Evolutionary conservation across 2,797 vertebrate genomes (phyloP).

Genomic region (Odontamblyopus rebecca): DNA sequence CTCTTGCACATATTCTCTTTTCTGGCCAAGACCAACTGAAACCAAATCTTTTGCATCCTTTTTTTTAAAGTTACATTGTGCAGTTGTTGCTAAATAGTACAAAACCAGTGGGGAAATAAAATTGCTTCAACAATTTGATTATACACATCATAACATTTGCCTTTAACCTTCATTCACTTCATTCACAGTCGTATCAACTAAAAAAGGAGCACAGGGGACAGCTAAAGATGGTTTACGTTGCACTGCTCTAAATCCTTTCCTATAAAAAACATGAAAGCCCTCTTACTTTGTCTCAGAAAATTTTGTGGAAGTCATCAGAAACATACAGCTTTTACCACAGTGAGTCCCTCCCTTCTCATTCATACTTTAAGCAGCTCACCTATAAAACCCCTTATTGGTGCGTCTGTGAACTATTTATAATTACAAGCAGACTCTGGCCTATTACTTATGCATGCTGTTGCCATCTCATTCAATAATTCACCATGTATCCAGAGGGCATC

Average conservation of each 20-base stretch:
- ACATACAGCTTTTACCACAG: slow-evolving; percentile 38
- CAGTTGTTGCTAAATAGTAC: neutral
- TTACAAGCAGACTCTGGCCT: slow-evolving; percentile 72
- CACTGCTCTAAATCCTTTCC: neutral
- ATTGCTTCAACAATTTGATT: no score
- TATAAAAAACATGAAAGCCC: slow-evolving; percentile 22
- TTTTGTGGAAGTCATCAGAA: slow-evolving; percentile 18
- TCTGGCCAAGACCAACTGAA: no score
- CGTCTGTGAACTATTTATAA: slow-evolving; percentile 76
- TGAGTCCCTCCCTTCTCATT: slow-evolving; percentile 55
- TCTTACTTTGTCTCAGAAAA: slow-evolving; percentile 27
- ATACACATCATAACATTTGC: neutral
- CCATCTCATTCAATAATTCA: slow-evolving; percentile 77
- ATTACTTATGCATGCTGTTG: slow-evolving; percentile 77
- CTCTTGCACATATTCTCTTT: no score
- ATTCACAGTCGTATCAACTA: neutral
- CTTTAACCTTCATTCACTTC: neutral
- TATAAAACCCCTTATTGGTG: slow-evolving; percentile 73
- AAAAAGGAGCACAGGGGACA: neutral
- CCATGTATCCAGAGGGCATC: slow-evolving; percentile 52
- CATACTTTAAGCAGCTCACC: slow-evolving; percentile 72
- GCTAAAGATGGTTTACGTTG: neutral
- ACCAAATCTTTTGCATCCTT: no score
- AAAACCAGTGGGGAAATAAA: neutral
- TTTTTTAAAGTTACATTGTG: no score